A percentile compares a stretch with the other conserved stretches of the same genome.
Evolutionary conservation across 2,113 vertebrate genomes (phyloP).

Genomic region (Glareola pratincola): DNA sequence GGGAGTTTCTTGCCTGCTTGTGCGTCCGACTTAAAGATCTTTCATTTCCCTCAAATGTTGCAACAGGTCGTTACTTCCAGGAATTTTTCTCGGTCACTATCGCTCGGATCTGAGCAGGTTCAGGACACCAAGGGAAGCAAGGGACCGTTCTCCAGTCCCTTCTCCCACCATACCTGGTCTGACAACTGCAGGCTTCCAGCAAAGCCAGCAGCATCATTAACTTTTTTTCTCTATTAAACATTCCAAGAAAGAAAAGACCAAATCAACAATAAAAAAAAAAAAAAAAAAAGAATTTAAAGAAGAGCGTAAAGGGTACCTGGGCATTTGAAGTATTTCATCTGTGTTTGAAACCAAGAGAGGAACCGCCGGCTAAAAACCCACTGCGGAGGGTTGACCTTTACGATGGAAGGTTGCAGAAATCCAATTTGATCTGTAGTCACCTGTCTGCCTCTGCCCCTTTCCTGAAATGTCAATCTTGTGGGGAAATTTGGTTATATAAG

Average conservation of each 20-base stretch:
- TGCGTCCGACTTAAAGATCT: neutral
- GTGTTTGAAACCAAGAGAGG: neutral
- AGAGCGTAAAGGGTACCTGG: neutral
- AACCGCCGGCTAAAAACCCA: slow-evolving; percentile 31
- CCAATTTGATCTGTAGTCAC: slow-evolving; percentile 76
- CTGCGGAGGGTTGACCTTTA: slow-evolving; percentile 69
- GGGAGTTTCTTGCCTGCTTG: neutral
- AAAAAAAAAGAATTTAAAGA: neutral
- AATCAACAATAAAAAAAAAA: neutral
- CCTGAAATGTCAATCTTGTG: slow-evolving; percentile 73
- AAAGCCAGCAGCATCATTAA: neutral
- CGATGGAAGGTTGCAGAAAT: slow-evolving; percentile 71
- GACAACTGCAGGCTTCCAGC: neutral
- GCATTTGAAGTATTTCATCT: neutral
- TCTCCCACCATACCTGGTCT: neutral
- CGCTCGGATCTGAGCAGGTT: accelerated
- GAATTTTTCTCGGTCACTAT: neutral
- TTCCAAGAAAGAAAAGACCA: neutral
- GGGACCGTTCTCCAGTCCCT: neutral
- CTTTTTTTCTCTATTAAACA: neutral
- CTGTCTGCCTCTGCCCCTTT: slow-evolving; percentile 68
- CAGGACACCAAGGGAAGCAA: neutral
- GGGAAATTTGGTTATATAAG: slow-evolving; percentile 65
- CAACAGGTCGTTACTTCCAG: neutral
- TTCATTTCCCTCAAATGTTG: neutral